Evolutionary conservation across 2,113 vertebrate genomes (phyloP).

Genomic region (Cettia cetti): DNA sequence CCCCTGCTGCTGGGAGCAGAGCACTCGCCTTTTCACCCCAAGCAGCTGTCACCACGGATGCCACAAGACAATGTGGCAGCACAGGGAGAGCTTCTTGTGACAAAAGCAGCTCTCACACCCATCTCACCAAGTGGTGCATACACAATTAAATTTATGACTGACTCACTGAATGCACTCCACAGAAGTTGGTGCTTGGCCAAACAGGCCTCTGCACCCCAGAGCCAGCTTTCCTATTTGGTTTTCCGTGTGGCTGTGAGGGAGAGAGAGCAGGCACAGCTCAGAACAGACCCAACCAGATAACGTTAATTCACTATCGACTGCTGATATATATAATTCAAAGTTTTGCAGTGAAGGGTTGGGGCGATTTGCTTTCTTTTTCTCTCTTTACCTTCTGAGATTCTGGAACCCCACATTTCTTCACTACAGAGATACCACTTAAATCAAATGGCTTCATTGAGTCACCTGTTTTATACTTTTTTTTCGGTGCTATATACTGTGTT

Average conservation of each 20-base stretch:
- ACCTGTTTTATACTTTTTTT: neutral
- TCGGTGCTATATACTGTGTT: neutral
- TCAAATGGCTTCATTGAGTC: rapidly evolving
- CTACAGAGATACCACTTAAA: neutral
- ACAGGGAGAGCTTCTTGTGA: rapidly evolving
- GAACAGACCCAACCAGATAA: neutral
- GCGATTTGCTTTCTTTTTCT: neutral
- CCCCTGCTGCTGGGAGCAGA: neutral
- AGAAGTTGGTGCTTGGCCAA: neutral
- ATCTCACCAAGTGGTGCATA: neutral
- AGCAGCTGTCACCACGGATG: neutral
- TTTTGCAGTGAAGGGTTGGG: neutral
- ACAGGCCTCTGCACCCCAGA: neutral
- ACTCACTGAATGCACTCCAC: neutral
- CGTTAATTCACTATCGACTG: neutral
- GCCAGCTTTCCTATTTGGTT: neutral
- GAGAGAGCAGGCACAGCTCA: neutral
- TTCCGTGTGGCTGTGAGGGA: neutral
- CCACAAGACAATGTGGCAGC: rapidly evolving
- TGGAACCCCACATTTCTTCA: neutral
- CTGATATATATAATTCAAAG: neutral
- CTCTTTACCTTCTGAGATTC: neutral
- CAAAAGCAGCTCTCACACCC: neutral
- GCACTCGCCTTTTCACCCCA: rapidly evolving
- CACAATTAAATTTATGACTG: neutral